These are phyloP conservation scores for Lindbergichthys nudifrons DNA, from an alignment of 2,797 vertebrate genomes.

Conservation along the genomic window DNA sequence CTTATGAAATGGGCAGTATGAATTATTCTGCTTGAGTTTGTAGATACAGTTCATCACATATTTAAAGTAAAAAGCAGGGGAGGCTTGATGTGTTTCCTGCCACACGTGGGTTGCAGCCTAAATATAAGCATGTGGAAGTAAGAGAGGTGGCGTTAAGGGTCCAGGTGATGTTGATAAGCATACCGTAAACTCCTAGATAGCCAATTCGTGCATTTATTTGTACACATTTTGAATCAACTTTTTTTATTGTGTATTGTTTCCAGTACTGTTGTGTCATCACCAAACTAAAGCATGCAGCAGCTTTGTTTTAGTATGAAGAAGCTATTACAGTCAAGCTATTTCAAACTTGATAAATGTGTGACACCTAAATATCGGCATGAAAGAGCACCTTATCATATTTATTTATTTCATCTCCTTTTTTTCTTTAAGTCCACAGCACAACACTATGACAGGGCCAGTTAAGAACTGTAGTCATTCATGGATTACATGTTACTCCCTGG, in stretches of 20 bases:
- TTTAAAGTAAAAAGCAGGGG: too few species aligned
- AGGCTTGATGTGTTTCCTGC: background rate
- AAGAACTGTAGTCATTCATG: background rate
- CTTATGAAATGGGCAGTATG: background rate
- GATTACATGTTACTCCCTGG: background rate
- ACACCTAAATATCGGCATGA: background rate
- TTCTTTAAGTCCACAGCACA: background rate
- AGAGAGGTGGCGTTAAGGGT: background rate
- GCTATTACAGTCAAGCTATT: background rate
- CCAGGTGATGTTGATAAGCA: background rate
- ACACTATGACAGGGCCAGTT: background rate
- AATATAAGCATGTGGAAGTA: background rate
- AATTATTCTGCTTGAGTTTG: constrained; percentile 6
- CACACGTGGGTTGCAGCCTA: background rate
- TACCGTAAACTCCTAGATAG: background rate
- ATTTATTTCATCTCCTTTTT: background rate
- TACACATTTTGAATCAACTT: background rate
- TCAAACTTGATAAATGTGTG: background rate
- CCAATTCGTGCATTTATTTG: background rate
- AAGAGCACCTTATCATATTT: background rate
- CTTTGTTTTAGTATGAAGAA: background rate
- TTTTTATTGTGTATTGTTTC: background rate
- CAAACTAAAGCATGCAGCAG: background rate
- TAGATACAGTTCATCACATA: background rate
- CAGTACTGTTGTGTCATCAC: background rate